Evolutionary conservation across 2,113 vertebrate genomes (phyloP), one percentile per base, ranked within the genome.

Genomic region (Ceuthmochares aereus): DNA sequence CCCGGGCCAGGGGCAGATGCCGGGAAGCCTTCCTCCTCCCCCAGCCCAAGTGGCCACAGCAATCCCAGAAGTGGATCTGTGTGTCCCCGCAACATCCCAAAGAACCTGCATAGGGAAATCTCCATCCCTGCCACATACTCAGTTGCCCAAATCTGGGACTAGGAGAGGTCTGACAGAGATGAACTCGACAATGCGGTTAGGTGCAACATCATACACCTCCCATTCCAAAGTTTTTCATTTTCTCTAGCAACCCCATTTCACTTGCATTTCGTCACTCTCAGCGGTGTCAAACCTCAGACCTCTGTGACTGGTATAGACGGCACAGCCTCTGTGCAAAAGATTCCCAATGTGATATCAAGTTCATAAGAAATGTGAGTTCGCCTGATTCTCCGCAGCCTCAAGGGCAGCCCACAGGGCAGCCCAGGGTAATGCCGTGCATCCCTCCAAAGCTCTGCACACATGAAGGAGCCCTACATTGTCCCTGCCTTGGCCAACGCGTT

Each of bases 141-240:
- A 10, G 1, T 8, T 58, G 22, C 34, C 49, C n/a, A 83, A 62
- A 83, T 37, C 76, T 56, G 55, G 51, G 19, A 69, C 10, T 25
- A 66, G 47, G 52, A 87, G 21, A 5, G 12, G 26, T 81, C 68
- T 73, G 37, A 30, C 47, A 63, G 20, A 79, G 60, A 34, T 56
- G 23, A 81, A 51, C 9, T 47, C 7, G 27, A n/a, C 10, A 23
- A 8, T 0, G 0, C 40, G 11, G 18, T 17, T 77, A 5, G 1
- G 36, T 55, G 15, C 18, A 76, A 60, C 16, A 49, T 43, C 14
- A 60, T 27, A 37, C 27, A 12, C 36, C n/a, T 47, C 14, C 6
- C 54, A 10, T 19, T 83, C 42, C 30, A 70, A 81, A 47, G 42
- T 4, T 80, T 80, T 76, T 68, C 2, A 18, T 76, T 64, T 90